Base-by-base conservation (phyloP, 1,140 invertebrate species). In the Drosophila grimshawi region DNA sequence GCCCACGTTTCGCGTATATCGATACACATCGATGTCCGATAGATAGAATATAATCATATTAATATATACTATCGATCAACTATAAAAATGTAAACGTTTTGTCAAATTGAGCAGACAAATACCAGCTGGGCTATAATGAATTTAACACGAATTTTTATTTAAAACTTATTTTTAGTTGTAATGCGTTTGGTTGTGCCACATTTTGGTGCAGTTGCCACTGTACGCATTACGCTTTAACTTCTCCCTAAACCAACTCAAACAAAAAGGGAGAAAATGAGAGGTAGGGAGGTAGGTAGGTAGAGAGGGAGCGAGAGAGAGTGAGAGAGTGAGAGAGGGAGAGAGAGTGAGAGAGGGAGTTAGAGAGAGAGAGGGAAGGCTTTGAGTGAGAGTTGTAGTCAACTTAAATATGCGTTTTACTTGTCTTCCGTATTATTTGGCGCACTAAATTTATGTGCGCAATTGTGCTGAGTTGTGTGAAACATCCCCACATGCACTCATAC, bases 401-500 rank as follows among this genome's bases (percentile, higher is more conserved):
- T 80, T 70, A 63, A 77, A 66, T 85, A 78, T 80, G 68, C 68
- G 82, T 81, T 81, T 73, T 78, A 81, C 80, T 78, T 64, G 60
- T 68, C 66, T 69, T 80, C 57, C 83, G 80, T 86, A 86, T 88
- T 88, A 82, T 88, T 82, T 88, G 80, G 68, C 83, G 68, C 83
- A 86, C 78, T 80, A 80, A 86, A 86, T 86, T 86, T 88, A 88
- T 86, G 83, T 83, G 80, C 83, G 83, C 82, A 86, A 86, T 86
- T 86, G 83, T 88, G 83, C 73, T 83, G 83, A 83, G 76, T 78
- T 83, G 74, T 86, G 82, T 81, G 70, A 49, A 79, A 70, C 52
- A 37, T 57, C 11, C 69, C 35, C 65, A 57, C 45, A 46, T 51
- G 39, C 19, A 19, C 19, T 19, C 19, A 32, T 8, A 48, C 57